Evolutionary conservation across 2,113 vertebrate genomes (phyloP).

Genomic region (Pelecanoides urinatrix): DNA sequence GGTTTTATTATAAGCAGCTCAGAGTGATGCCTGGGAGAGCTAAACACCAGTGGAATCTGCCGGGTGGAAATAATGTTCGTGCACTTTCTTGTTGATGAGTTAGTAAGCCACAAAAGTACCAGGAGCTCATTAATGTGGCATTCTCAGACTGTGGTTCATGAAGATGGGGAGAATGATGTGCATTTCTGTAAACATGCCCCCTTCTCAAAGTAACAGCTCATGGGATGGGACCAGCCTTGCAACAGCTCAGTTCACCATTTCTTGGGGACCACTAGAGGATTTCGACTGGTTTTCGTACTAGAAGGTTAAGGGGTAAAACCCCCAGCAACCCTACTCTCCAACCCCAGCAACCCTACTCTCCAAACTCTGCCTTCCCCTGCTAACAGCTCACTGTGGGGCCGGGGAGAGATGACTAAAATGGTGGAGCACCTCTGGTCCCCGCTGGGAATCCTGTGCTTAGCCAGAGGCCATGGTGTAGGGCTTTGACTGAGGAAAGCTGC

Average conservation of each 20-base stretch:
- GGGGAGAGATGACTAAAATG: neutral
- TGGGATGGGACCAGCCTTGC: neutral
- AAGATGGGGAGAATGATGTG: neutral
- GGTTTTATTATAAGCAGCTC: constrained; percentile 4
- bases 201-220: neutral
- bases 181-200: neutral
- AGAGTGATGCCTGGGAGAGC: constrained; percentile 5
- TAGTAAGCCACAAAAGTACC: constrained; percentile 43
- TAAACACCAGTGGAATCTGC: constrained; percentile 7
- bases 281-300: neutral
- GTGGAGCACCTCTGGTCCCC: neutral
- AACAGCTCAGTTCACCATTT: neutral
- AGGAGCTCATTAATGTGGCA: constrained; percentile 18
- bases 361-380: neutral
- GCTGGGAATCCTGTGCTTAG: neutral
- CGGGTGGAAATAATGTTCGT: constrained; percentile 11
- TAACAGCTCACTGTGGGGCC: neutral
- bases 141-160: constrained; percentile 9
- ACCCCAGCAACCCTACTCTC: neutral
- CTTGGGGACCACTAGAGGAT: neutral
- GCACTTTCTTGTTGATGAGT: constrained; percentile 14
- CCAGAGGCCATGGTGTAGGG: neutral
- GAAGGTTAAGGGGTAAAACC: neutral
- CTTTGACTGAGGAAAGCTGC: neutral
- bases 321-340: neutral